Base-by-base conservation (phyloP, 2,888 invertebrate species). In the Lomographa bimaculata region DNA sequence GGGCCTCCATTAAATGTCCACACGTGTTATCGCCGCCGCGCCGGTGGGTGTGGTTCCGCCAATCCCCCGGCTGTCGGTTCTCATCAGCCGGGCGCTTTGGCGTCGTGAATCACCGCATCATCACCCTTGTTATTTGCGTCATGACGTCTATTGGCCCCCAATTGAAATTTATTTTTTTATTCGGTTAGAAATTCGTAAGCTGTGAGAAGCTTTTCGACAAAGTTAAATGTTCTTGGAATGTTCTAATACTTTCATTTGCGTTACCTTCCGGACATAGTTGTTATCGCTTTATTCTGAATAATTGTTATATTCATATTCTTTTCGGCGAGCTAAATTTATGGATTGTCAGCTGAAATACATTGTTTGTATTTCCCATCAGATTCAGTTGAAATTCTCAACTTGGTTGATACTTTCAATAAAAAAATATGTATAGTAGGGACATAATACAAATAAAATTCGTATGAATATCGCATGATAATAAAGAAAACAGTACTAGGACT, bases 31-130 rank as follows among this genome's bases (percentile, higher is more conserved):
- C 23, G 8, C 5, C n/a, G n/a, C n/a, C n/a, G 28, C n/a, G 14
- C 12, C n/a, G 25, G 34, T 26, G 34, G 34, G 34, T 19, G 34
- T 34, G 34, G 25, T 26, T 26, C 5, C 18, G 21, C 23, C 16
- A 4, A 17, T 19, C 18, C 34, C 8, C 12, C 17, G 7, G 10
- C n/a, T 12, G 34, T 26, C 25, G 6, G 5, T 8, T 21, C 8
- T 33, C 19, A 17, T 20, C 23, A 8, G 2, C 8, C 18, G 12
- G 29, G 11, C 16, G 12, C 3, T 23, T 9, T 23, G 8, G 34
- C 16, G 10, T 17, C 8, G 5, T 36, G 23, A 18, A 36, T 28
- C 23, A 11, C 14, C 21, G 16, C 2, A 14, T 27, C 21, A 16
- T 7, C 20, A 26, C n/a, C n/a, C n/a, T n/a, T n/a, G n/a, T n/a